Conservation (phyloP, 2,888 invertebrate genomes). For the Drosophila helvetica region DNA sequence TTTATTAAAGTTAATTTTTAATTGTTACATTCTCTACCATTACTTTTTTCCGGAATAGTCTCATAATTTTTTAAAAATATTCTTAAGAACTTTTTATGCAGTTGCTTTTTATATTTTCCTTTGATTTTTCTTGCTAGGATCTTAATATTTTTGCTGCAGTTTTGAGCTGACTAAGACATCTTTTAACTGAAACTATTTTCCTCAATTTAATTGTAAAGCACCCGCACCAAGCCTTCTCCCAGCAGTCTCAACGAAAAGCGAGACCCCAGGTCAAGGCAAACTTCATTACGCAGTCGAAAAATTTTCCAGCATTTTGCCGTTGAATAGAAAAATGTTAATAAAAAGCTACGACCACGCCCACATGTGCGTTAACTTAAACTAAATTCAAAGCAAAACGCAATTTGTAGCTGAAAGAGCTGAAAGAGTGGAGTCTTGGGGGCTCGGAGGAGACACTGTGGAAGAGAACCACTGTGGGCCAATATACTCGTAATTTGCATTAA, state of each 20-base stretch:
- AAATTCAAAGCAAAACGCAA: constrained; percentile 29
- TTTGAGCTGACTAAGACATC: no score
- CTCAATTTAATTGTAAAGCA: no score
- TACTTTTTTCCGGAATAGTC: no score
- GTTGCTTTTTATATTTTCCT: no score
- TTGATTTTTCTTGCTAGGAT: no score
- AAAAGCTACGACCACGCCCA: constrained; percentile 45
- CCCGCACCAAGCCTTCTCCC: no score
- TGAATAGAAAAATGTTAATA: constrained; percentile 34
- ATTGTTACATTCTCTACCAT: no score
- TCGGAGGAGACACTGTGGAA: neutral
- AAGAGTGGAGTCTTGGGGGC: neutral
- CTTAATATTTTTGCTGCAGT: no score
- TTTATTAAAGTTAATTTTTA: no score
- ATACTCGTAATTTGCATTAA: constrained; percentile 68
- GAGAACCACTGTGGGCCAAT: constrained; percentile 47
- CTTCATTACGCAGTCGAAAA: constrained; percentile 9
- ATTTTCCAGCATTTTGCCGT: constrained; percentile 13
- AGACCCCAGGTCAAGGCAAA: constrained; percentile 30
- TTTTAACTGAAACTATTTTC: no score
- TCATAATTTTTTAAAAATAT: no score
- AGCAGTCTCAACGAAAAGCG: neutral
- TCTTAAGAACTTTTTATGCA: no score
- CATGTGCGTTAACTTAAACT: constrained; percentile 39
- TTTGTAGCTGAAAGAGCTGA: constrained; percentile 45